Evolutionary conservation across 1,140 invertebrate genomes (phyloP).

Genomic region (Rhyacophila brunnea): DNA sequence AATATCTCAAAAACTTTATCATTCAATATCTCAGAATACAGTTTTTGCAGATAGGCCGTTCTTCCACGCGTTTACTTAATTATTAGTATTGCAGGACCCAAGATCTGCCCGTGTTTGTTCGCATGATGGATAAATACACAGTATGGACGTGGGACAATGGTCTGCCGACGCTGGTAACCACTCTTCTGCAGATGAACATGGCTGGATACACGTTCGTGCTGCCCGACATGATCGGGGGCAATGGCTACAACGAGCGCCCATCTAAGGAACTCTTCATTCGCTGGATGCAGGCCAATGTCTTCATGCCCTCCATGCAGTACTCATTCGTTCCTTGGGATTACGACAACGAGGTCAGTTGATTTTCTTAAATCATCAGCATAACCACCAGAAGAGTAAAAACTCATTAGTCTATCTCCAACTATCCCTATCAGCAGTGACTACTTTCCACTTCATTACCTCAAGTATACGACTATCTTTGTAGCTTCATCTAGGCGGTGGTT

Average conservation of each 20-base stretch:
- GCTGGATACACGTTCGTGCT: constrained; percentile 83
- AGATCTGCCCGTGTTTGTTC: constrained; percentile 75
- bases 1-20: no score
- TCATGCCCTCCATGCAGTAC: constrained; percentile 86
- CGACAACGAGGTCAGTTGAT: constrained; percentile 66
- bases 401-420: background rate
- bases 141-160: constrained; percentile 80
- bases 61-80: no score
- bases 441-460: no score
- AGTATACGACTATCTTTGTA: no score
- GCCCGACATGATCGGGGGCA: constrained; percentile 92
- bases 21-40: no score
- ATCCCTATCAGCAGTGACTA: no score
- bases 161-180: constrained; percentile 74
- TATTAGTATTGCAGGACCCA: constrained; percentile 63
- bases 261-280: constrained; percentile 82
- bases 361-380: no score
- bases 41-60: no score
- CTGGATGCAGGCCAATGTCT: constrained; percentile 85
- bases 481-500: no score
- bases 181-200: constrained; percentile 75
- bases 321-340: constrained; percentile 87
- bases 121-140: constrained; percentile 87
- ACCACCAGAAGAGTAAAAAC: background rate
- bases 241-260: constrained; percentile 63